Evolutionary conservation across 2,888 invertebrate species (phyloP).

Genomic region (Cinara cedri): DNA sequence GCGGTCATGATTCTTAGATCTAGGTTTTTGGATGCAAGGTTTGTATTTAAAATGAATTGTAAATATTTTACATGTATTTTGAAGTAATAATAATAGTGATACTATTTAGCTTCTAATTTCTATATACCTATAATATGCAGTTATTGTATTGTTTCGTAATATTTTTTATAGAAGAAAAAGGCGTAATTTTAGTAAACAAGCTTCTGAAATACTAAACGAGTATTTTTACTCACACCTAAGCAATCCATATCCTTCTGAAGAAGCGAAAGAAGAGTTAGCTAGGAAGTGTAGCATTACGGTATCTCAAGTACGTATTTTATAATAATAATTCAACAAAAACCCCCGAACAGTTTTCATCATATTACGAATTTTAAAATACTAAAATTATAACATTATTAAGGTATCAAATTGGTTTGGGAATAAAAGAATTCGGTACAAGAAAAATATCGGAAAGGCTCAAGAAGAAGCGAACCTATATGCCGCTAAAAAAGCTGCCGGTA

Average conservation of each 20-base stretch:
- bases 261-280: slow-evolving; percentile 99
- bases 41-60: slow-evolving; percentile 55
- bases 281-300: slow-evolving; percentile 99
- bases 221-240: slow-evolving; percentile 99
- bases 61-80: slow-evolving; percentile 20
- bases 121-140: too few species aligned
- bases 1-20: slow-evolving; percentile 99
- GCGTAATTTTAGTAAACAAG: slow-evolving; percentile 99
- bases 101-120: neutral
- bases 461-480: slow-evolving; percentile 99
- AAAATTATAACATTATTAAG: slow-evolving; percentile 63
- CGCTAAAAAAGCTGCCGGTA: slow-evolving; percentile 94
- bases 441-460: slow-evolving; percentile 99
- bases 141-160: slow-evolving; percentile 15
- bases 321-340: too few species aligned
- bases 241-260: slow-evolving; percentile 99
- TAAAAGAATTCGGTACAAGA: slow-evolving; percentile 99
- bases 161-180: slow-evolving; percentile 70
- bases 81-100: neutral
- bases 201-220: slow-evolving; percentile 98
- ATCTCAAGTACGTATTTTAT: slow-evolving; percentile 74
- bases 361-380: too few species aligned
- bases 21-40: slow-evolving; percentile 75
- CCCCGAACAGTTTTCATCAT: too few species aligned
- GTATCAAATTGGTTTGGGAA: slow-evolving; percentile 99